Evolutionary conservation across 2,888 invertebrate genomes (phyloP).

Genomic region (Colletes collaris): DNA sequence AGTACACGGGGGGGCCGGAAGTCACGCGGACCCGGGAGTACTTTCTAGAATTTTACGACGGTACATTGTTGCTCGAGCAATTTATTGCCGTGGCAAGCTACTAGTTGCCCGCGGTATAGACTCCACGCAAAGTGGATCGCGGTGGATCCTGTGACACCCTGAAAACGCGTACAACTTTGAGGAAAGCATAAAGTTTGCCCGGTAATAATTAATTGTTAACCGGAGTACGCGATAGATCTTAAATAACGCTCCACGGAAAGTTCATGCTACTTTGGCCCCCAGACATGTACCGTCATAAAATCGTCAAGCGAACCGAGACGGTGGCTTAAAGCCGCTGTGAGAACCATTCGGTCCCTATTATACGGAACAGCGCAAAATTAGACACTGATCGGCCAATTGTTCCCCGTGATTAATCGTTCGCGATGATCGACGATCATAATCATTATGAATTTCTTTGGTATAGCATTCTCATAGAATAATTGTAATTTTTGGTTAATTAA

Average conservation of each 20-base stretch:
- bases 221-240: background rate
- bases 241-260: too few species aligned
- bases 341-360: background rate
- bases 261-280: conserved; percentile 10
- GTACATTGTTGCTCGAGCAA: conserved; percentile 3
- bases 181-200: background rate
- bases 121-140: conserved; percentile 16
- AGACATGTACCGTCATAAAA: conserved; percentile 23
- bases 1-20: conserved; percentile 41
- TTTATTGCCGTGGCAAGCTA: conserved; percentile 15
- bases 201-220: conserved; percentile 13
- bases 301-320: conserved; percentile 21
- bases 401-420: too few species aligned
- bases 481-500: too few species aligned
- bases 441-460: too few species aligned
- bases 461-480: too few species aligned
- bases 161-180: background rate
- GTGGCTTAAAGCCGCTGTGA: background rate
- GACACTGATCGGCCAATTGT: too few species aligned
- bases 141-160: background rate
- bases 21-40: conserved; percentile 33
- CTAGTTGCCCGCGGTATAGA: too few species aligned
- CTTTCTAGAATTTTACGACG: conserved; percentile 54
- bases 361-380: too few species aligned
- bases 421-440: too few species aligned